Evolutionary conservation across 2,797 vertebrate genomes (phyloP).

Genomic region (Eulemur mongoz): DNA sequence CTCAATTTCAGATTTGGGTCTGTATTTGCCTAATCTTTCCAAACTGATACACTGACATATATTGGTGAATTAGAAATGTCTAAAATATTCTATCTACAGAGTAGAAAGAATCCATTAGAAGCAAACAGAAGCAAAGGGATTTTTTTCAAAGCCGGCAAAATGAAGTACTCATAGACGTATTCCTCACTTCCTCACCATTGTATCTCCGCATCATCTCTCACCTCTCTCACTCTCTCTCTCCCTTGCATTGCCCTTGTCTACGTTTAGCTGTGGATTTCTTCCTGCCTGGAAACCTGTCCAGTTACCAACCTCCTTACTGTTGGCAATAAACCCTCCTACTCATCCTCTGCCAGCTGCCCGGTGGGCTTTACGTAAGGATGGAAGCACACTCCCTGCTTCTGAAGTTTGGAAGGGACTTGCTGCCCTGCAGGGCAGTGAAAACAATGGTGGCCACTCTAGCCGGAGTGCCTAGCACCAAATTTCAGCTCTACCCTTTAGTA

Average conservation of each 20-base stretch:
- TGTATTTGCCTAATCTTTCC: not conserved
- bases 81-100: not conserved
- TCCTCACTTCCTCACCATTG: not conserved
- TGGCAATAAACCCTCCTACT: not conserved
- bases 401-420: not conserved
- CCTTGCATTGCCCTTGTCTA: not conserved
- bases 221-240: not conserved
- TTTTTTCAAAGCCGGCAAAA: not conserved
- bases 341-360: not conserved
- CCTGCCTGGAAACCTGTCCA: not conserved
- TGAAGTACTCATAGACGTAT: not conserved
- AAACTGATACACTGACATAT: too few species aligned
- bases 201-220: not conserved
- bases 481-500: not conserved
- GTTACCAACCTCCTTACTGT: not conserved
- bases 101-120: not conserved
- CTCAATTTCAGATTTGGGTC: not conserved
- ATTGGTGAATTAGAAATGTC: not conserved
- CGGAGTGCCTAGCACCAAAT: not conserved
- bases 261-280: not conserved
- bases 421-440: too few species aligned
- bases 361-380: not conserved
- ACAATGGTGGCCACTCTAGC: accelerated
- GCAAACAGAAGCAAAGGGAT: not conserved
- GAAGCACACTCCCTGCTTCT: not conserved